These are phyloP conservation scores for Heterohyrax brucei DNA, from an alignment of 2,797 vertebrate genomes.

Conservation along the genomic window DNA sequence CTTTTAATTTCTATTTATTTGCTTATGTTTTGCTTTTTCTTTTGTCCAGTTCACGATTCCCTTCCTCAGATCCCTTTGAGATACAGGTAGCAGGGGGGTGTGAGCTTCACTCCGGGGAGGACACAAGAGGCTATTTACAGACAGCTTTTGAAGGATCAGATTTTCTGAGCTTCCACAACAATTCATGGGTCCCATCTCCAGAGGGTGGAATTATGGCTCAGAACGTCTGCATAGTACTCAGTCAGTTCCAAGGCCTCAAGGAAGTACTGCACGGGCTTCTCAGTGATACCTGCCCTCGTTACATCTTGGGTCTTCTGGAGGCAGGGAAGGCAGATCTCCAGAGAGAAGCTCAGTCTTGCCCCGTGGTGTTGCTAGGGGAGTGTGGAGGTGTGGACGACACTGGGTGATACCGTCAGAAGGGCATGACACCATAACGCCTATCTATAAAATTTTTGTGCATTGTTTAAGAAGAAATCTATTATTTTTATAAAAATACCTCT, in stretches of 20 bases:
- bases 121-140: fast-evolving
- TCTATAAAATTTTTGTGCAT: too few relatives aligned
- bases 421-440: too few relatives aligned
- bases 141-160: background rate
- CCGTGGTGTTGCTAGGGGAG: too few relatives aligned
- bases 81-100: background rate
- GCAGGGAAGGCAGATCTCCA: background rate
- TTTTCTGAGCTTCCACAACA: background rate
- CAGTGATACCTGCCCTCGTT: background rate
- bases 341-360: constrained; percentile 23
- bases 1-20: background rate
- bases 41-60: background rate
- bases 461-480: too few relatives aligned
- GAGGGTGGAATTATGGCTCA: background rate
- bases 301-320: background rate
- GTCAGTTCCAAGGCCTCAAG: fast-evolving
- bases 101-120: background rate
- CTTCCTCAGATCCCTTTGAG: constrained; percentile 14
- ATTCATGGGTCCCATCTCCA: background rate
- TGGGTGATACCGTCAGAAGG: too few relatives aligned
- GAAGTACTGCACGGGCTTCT: fast-evolving
- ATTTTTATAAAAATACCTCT: too few relatives aligned
- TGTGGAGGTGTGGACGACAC: too few relatives aligned
- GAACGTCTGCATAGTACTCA: fast-evolving
- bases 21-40: background rate